Evolutionary conservation across 2,113 vertebrate genomes (phyloP).

Genomic region (Trematocara stigmaticum): DNA sequence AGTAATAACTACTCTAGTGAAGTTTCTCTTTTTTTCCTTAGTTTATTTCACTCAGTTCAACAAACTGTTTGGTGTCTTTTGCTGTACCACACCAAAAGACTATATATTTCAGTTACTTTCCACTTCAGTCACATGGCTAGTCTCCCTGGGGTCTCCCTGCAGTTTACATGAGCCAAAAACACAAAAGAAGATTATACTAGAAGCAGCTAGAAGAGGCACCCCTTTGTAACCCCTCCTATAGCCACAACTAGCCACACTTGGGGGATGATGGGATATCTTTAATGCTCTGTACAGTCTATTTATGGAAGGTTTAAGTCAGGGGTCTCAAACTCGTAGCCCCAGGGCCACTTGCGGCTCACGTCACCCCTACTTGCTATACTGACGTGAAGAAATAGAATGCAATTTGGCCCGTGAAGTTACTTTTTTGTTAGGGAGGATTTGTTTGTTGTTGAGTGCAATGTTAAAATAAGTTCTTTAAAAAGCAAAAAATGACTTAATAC

Average conservation of each 20-base stretch:
- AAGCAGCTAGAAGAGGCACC: background rate
- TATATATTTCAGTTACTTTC: background rate
- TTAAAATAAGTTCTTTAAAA: background rate
- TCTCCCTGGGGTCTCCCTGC: background rate
- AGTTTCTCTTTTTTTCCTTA: background rate
- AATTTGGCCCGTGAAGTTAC: background rate
- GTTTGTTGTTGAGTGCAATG: background rate
- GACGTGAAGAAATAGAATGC: background rate
- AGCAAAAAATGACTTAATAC: background rate
- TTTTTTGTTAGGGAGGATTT: background rate
- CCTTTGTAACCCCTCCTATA: background rate
- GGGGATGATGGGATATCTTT: background rate
- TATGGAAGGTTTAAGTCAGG: background rate
- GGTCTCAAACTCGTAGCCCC: background rate
- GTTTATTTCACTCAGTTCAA: background rate
- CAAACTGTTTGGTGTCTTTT: background rate
- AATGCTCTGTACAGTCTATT: background rate
- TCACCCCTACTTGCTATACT: background rate
- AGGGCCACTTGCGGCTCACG: background rate
- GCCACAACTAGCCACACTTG: background rate
- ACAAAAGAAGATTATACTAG: background rate
- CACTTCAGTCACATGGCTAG: background rate
- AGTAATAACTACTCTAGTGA: background rate
- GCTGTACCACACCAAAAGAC: background rate
- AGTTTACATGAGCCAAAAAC: background rate